Base-by-base conservation (phyloP, 2,888 invertebrate genomes). In the Caenorhabditis sinica region DNA sequence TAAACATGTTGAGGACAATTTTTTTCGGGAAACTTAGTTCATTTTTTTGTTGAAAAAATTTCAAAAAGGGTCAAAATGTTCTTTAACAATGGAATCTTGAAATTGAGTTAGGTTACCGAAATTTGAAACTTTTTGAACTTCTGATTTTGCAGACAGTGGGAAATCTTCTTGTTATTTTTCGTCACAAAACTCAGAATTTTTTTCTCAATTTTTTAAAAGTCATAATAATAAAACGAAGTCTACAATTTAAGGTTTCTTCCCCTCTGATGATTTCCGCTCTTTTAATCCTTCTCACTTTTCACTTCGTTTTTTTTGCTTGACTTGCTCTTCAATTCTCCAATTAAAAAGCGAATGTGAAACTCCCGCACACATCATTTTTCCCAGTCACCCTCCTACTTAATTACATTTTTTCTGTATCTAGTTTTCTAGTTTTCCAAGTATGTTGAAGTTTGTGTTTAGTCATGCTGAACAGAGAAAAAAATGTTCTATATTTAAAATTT, bases 211-310 rank as follows among this genome's bases (percentile, higher is more conserved):
- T 49, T 28, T 49, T 33, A 51, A 51, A 49, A 45, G 3, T n/a
- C 49, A 33, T 15, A 6, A 33, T 33, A 11, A 15, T 33, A 15
- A 13, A 53, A 53, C 40, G 40, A 58, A 30, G 17, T 0, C 30
- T 17, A 58, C 17, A 58, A 25, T 56, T 56, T 25, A 60, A 60
- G 28, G 33, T 20, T 15, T 56, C 33, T 61, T 61, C 36, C 40
- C 28, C 28, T 9, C 28, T 13, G 3, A 51, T 30, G 33, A 33
- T 56, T 69, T 53, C 33, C 25, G 69, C 51, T 53, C 53, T 69
- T 69, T 69, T 69, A 56, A 69, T 69, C 53, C 36, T 45, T 23
- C 25, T 56, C 49, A 49, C 20, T 56, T 56, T 56, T 56, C 25
- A 9, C 53, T 11, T 33, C 40, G 8, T 40, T 28, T 56, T 28